Conservation (phyloP, 2,113 vertebrate species). For the Carassius auratus region DNA sequence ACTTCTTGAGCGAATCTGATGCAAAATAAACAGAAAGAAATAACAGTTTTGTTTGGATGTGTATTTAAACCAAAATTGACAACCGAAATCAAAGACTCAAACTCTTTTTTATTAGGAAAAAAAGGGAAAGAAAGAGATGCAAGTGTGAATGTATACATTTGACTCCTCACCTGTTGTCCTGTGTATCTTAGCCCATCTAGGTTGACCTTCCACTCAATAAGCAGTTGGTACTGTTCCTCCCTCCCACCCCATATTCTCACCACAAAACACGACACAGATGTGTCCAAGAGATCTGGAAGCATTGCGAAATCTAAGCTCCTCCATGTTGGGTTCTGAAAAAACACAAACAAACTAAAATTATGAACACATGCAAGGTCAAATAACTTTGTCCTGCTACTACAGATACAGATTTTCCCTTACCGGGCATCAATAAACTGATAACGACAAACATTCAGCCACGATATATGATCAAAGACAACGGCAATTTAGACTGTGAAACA, state of each 20-base stretch:
- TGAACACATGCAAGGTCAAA: not conserved
- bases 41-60: slow-evolving; percentile 3
- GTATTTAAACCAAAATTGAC: not conserved
- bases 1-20: slow-evolving; percentile 92
- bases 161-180: slow-evolving; percentile 88
- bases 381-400: not conserved
- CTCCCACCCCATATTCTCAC: slow-evolving; percentile 97
- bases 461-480: slow-evolving; percentile 6
- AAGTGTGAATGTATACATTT: not conserved
- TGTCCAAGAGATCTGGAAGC: slow-evolving; percentile 93
- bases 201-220: slow-evolving; percentile 97
- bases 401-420: not conserved
- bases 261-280: slow-evolving; percentile 92
- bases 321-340: slow-evolving; percentile 93
- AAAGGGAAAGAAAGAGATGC: not conserved
- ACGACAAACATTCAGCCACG: not conserved
- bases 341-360: slow-evolving; percentile 54
- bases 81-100: too few relatives aligned
- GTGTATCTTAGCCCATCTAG: slow-evolving; percentile 93
- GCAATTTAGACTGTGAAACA: not conserved
- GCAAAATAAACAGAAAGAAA: slow-evolving; percentile 45
- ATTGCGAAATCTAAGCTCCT: slow-evolving; percentile 94
- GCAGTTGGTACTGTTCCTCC: slow-evolving; percentile 82
- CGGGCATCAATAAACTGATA: not conserved
- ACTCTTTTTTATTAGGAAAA: not conserved